Evolutionary conservation across 2,113 vertebrate species (phyloP).

Genomic region (Eubucco bourcierii): DNA sequence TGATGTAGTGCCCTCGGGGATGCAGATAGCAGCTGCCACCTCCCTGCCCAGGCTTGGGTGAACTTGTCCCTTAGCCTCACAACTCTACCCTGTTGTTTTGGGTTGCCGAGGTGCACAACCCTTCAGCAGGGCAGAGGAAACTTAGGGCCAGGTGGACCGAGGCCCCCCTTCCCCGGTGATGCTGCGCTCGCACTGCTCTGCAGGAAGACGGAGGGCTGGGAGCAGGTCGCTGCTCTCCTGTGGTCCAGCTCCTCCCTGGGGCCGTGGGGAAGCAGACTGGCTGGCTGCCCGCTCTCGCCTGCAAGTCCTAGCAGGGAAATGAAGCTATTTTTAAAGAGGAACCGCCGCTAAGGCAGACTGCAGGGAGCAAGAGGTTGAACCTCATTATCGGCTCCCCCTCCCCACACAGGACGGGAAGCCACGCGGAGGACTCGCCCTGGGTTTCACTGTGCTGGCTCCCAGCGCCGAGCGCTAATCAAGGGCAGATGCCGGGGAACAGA

Average conservation of each 20-base stretch:
- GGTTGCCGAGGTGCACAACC: neutral
- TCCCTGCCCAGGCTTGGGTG: fast-evolving
- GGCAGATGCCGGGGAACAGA: constrained; percentile 50
- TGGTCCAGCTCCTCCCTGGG: constrained; percentile 48
- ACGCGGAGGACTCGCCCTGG: neutral
- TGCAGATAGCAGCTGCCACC: neutral
- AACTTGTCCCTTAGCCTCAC: neutral
- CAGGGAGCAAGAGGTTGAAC: constrained; percentile 5
- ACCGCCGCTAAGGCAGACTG: constrained; percentile 38
- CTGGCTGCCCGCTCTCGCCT: constrained; percentile 48
- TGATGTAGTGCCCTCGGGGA: neutral
- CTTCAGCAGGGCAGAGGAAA: neutral
- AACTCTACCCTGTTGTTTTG: neutral
- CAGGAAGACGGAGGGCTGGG: neutral
- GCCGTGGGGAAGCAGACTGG: constrained; percentile 58
- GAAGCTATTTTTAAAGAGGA: constrained; percentile 66
- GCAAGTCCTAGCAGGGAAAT: constrained; percentile 59
- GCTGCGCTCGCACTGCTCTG: neutral
- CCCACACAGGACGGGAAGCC: neutral
- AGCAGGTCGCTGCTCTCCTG: neutral
- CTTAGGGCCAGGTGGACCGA: neutral
- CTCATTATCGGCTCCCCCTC: neutral
- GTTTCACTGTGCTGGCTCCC: constrained; percentile 43
- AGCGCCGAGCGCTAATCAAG: constrained; percentile 17
- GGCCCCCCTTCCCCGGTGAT: neutral